A percentile compares a stretch with the other conserved stretches of the same genome.
These are phyloP conservation scores for Eurytemora carolleeae DNA, from an alignment of 1,140 invertebrate genomes.

Conservation along the genomic window DNA sequence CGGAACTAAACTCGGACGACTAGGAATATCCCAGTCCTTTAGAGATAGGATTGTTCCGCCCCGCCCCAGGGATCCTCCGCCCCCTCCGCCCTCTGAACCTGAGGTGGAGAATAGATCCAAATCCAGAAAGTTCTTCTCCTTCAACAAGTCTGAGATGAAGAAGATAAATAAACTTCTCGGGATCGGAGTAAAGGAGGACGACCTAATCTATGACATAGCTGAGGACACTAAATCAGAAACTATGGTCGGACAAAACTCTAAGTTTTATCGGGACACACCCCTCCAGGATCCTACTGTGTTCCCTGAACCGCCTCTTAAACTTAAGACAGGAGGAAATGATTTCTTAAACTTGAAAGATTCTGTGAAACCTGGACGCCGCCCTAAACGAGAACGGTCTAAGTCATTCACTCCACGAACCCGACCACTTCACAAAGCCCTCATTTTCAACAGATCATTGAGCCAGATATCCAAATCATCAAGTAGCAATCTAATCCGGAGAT, in stretches of 20 bases:
- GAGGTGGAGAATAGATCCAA: not conserved
- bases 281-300: not conserved
- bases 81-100: not conserved
- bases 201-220: not conserved
- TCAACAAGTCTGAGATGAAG: not conserved
- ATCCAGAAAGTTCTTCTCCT: not conserved
- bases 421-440: not conserved
- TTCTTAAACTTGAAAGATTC: not conserved
- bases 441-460: not conserved
- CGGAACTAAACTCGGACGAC: not conserved
- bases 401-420: not conserved
- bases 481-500: not conserved
- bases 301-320: not conserved
- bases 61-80: not conserved
- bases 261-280: not conserved
- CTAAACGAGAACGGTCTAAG: not conserved
- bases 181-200: not conserved
- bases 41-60: not conserved
- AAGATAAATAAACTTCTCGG: not conserved
- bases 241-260: not conserved
- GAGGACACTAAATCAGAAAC: not conserved
- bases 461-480: not conserved
- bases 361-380: not conserved
- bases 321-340: not conserved
- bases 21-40: not conserved